These are phyloP conservation scores for Bos taurus DNA, from an alignment of 2,113 vertebrate species.

Conservation along the genomic window DNA sequence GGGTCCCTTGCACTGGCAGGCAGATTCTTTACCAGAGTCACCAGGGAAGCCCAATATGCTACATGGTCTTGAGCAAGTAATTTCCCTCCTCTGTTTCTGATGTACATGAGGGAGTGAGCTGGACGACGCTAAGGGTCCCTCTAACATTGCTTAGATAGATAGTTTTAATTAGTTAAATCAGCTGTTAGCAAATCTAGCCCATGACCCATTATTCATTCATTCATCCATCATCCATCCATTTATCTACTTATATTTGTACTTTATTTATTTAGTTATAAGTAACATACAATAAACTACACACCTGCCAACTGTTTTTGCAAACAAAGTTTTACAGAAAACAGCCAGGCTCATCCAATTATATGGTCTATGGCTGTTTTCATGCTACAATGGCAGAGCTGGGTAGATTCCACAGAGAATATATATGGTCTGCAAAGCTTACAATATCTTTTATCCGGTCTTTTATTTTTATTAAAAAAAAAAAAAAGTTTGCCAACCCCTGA, in stretches of 20 bases:
- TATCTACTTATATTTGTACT: background rate
- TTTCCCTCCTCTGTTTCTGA: background rate
- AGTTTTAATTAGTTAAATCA: background rate
- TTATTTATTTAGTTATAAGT: constrained; percentile 5
- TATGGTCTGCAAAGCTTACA: background rate
- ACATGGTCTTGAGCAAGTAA: background rate
- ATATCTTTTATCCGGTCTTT: background rate
- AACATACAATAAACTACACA: background rate
- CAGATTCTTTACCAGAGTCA: background rate
- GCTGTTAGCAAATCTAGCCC: background rate
- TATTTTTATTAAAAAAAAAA: background rate
- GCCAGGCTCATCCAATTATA: background rate
- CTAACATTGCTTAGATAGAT: background rate
- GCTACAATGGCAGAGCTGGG: background rate
- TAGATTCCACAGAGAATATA: background rate
- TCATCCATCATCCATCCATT: background rate
- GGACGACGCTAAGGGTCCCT: background rate
- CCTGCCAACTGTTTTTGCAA: background rate
- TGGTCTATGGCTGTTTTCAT: background rate
- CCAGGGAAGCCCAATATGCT: background rate
- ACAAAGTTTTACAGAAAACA: background rate
- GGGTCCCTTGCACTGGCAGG: background rate
- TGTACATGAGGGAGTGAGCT: background rate
- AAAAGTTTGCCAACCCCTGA: background rate
- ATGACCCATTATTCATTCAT: background rate